phyloP scores from a whole-genome alignment of 2,888 invertebrate species.

The Philonicus albiceps region DNA sequence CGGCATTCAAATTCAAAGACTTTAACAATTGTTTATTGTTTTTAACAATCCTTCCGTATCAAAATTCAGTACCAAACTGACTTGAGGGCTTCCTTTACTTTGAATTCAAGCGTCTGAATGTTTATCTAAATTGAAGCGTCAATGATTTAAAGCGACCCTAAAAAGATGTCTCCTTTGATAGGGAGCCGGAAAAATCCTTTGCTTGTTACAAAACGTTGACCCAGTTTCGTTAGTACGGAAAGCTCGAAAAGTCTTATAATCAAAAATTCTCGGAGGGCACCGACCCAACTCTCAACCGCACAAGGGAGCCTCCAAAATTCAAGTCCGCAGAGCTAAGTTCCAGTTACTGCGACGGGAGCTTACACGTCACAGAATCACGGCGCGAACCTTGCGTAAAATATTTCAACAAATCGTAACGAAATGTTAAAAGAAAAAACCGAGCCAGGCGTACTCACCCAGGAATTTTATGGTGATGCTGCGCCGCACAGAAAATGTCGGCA shows the following conservation, averaged over 20 bases:
- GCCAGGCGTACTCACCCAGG: neutral
- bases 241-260: neutral
- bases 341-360: neutral
- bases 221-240: neutral
- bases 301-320: neutral
- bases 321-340: neutral
- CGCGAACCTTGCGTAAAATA: neutral
- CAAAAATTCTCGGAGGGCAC: neutral
- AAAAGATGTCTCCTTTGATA: neutral
- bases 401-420: neutral
- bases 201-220: neutral
- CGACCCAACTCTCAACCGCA: neutral
- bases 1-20: too few relatives aligned
- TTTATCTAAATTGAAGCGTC: neutral
- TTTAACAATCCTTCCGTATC: neutral
- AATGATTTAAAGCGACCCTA: neutral
- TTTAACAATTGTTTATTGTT: neutral
- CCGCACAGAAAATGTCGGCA: neutral
- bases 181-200: neutral
- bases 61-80: neutral
- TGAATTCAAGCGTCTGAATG: neutral
- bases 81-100: neutral
- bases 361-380: neutral
- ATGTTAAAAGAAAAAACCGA: neutral
- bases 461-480: neutral